Evolutionary conservation across 1,140 invertebrate genomes (phyloP).

Genomic region (Heliconius himera): DNA sequence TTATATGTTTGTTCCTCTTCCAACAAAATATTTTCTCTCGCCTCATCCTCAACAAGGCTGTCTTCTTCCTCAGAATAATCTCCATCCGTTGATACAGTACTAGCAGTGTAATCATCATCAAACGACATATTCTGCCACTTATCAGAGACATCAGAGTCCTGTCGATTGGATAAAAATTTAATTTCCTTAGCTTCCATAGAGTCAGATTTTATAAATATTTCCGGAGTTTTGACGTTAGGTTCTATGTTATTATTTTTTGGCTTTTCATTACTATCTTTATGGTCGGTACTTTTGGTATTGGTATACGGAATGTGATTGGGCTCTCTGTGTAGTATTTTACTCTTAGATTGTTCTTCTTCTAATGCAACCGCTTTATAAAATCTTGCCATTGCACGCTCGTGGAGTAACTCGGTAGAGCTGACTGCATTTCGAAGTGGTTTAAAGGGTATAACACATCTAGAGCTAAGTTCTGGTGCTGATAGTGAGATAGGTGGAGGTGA

Average conservation of each 20-base stretch:
- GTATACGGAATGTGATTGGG: constrained; percentile 66
- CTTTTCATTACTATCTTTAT: constrained; percentile 39
- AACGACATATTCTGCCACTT: constrained; percentile 77
- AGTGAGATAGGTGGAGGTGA: constrained; percentile 89
- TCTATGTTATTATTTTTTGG: constrained; percentile 26
- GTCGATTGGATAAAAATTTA: constrained; percentile 48
- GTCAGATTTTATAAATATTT: constrained; percentile 62
- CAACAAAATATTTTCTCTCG: constrained; percentile 79
- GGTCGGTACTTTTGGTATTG: constrained; percentile 45
- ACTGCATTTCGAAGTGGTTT: constrained; percentile 86
- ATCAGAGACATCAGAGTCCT: constrained; percentile 55
- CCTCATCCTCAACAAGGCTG: constrained; percentile 81
- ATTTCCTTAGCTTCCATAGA: constrained; percentile 58
- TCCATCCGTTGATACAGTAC: constrained; percentile 81
- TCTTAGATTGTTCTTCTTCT: constrained; percentile 85
- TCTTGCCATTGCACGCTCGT: constrained; percentile 89
- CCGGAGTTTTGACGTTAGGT: constrained; percentile 43
- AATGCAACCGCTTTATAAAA: constrained; percentile 88
- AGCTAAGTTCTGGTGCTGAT: constrained; percentile 88
- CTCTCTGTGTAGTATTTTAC: constrained; percentile 44
- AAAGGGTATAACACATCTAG: constrained; percentile 78
- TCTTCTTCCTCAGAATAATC: constrained; percentile 79
- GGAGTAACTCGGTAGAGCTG: constrained; percentile 90
- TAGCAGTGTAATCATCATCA: constrained; percentile 84
- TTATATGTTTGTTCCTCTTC: constrained; percentile 87